Percentiles rank a stretch among this genome's conserved stretches.
These are phyloP conservation scores for Cryptus armator DNA, from an alignment of 2,888 invertebrate genomes.

Conservation along the genomic window DNA sequence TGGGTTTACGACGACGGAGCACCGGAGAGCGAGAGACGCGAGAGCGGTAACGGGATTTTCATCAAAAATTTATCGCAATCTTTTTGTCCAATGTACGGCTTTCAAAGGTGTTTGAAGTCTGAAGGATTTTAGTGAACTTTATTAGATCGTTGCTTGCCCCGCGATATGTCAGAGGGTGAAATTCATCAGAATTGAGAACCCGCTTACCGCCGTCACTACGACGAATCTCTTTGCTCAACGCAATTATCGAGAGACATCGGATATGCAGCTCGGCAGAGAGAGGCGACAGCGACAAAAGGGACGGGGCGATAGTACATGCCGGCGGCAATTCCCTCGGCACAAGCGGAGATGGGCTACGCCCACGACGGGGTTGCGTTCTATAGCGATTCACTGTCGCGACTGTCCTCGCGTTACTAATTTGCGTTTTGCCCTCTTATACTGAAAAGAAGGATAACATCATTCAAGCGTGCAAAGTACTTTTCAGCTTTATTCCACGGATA, in stretches of 20 bases:
- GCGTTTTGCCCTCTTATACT: not conserved
- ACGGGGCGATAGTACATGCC: not conserved
- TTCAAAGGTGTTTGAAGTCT: not conserved
- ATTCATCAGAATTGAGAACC: not conserved
- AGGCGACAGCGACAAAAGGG: not conserved
- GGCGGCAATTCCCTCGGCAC: constrained; percentile 3
- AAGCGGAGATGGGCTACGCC: constrained; percentile 3
- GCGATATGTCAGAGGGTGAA: not conserved
- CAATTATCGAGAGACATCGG: constrained; percentile 46
- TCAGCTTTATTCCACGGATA: not conserved
- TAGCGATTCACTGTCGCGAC: not conserved
- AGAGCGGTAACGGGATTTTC: not conserved
- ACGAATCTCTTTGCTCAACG: not conserved
- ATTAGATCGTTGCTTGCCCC: not conserved
- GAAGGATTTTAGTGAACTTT: not conserved
- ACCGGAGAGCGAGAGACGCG: not conserved
- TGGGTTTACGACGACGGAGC: not conserved
- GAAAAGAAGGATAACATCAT: not conserved
- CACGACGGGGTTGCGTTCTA: not conserved
- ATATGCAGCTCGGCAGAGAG: not conserved
- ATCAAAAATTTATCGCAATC: not conserved
- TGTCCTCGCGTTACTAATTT: constrained; percentile 2
- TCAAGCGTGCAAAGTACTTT: not conserved
- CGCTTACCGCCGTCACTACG: not conserved
- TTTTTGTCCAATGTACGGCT: not conserved